phyloP scores from a whole-genome alignment of 1,140 invertebrate genomes.

The Plodia interpunctella region DNA sequence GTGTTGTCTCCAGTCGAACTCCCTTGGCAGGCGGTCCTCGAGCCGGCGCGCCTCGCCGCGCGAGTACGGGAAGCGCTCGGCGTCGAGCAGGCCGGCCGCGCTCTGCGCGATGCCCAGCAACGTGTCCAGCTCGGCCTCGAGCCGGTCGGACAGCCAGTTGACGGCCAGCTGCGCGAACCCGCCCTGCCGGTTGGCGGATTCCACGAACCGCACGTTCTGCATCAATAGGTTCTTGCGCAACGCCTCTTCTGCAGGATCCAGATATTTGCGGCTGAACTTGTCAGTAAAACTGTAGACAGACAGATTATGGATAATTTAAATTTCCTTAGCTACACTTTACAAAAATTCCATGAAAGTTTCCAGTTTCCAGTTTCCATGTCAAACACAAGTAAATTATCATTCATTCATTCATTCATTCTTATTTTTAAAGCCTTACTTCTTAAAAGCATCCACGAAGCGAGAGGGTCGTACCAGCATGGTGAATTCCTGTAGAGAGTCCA shows the following conservation, averaged over 20 bases:
- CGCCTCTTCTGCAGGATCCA: conserved; percentile 43
- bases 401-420: no score
- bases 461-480: conserved; percentile 36
- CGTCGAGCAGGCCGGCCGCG: conserved; percentile 18
- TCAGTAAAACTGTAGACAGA: conserved; percentile 42
- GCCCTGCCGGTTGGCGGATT: conserved; percentile 46
- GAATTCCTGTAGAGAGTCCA: conserved; percentile 56
- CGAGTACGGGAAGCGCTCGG: conserved; percentile 32
- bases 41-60: conserved; percentile 21
- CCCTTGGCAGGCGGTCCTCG: conserved; percentile 20
- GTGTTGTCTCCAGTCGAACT: conserved; percentile 51
- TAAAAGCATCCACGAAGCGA: conserved; percentile 32
- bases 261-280: conserved; percentile 37
- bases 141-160: conserved; percentile 43
- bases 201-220: conserved; percentile 37
- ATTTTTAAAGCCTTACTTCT: conserved; percentile 29
- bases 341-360: no score
- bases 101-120: conserved; percentile 32
- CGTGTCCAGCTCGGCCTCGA: conserved; percentile 33
- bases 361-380: neutral
- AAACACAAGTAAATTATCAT: neutral
- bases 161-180: conserved; percentile 32
- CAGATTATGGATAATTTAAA: no score
- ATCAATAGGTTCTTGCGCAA: conserved; percentile 49
- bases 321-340: no score